phyloP scores from a whole-genome alignment of 2,888 invertebrate species.

The Nymphalis c-album region DNA sequence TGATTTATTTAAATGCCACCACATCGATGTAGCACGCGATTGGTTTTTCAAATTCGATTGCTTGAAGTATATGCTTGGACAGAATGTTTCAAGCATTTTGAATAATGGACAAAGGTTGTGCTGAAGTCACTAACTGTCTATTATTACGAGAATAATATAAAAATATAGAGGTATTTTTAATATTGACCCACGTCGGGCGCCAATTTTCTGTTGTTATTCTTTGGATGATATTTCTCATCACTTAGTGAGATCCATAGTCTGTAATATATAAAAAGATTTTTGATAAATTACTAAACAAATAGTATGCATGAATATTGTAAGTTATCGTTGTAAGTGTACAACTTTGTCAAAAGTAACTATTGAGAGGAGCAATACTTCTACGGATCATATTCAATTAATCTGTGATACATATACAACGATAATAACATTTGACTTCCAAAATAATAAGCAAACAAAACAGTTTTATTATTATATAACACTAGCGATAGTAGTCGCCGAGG shows the following conservation, averaged over 20 bases:
- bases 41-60: conserved; percentile 26
- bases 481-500: conserved; percentile 24
- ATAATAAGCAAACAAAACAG: neutral
- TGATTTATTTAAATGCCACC: conserved; percentile 31
- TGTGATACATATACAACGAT: too few species aligned
- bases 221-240: too few species aligned
- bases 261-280: too few species aligned
- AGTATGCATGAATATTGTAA: too few species aligned
- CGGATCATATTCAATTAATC: too few species aligned
- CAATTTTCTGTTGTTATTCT: conserved; percentile 4
- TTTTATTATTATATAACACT: conserved; percentile 15
- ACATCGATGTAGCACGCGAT: conserved; percentile 27
- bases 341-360: too few species aligned
- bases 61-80: neutral
- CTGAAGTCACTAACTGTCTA: too few species aligned
- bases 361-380: too few species aligned
- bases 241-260: too few species aligned
- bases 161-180: neutral
- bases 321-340: too few species aligned
- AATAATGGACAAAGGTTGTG: conserved; percentile 13
- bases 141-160: neutral
- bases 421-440: neutral
- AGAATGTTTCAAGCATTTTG: neutral
- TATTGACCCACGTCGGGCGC: conserved; percentile 9
- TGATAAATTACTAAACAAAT: too few species aligned